These are phyloP conservation scores for Euthynnus affinis DNA, from an alignment of 2,797 vertebrate species.

Conservation along the genomic window DNA sequence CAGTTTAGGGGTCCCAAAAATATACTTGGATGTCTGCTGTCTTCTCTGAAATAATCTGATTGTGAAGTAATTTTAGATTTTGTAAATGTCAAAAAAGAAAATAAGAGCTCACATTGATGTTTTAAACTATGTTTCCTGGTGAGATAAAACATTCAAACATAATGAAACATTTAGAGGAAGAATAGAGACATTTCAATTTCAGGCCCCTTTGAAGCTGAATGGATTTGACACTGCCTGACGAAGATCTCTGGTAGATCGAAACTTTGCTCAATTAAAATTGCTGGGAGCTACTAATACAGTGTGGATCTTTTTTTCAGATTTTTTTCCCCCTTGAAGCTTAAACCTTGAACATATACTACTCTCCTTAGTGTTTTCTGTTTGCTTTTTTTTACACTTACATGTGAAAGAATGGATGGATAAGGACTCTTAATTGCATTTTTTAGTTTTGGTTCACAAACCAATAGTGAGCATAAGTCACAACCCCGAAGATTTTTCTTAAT, in stretches of 20 bases:
- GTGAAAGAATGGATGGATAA: background rate
- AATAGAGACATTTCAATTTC: background rate
- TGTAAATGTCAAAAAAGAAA: slow-evolving; percentile 21
- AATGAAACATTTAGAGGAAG: background rate
- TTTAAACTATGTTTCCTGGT: background rate
- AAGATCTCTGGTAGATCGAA: too few relatives aligned
- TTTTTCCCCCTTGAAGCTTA: background rate
- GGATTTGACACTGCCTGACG: too few relatives aligned
- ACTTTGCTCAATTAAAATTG: too few relatives aligned
- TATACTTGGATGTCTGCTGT: slow-evolving; percentile 16
- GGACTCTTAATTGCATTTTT: background rate
- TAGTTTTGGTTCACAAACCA: background rate
- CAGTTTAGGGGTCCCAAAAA: background rate
- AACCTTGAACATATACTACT: background rate
- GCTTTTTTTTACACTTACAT: background rate
- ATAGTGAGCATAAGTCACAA: background rate
- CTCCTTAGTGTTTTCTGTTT: background rate
- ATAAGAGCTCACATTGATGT: background rate
- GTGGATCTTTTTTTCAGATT: too few relatives aligned
- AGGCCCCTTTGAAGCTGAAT: background rate
- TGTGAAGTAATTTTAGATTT: slow-evolving; percentile 16
- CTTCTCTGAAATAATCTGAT: slow-evolving; percentile 3
- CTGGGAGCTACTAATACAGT: too few relatives aligned
- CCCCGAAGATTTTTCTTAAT: background rate
- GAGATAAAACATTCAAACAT: background rate